Base-by-base conservation (phyloP, 2,888 invertebrate genomes). In the Caenorhabditis macrosperma region DNA sequence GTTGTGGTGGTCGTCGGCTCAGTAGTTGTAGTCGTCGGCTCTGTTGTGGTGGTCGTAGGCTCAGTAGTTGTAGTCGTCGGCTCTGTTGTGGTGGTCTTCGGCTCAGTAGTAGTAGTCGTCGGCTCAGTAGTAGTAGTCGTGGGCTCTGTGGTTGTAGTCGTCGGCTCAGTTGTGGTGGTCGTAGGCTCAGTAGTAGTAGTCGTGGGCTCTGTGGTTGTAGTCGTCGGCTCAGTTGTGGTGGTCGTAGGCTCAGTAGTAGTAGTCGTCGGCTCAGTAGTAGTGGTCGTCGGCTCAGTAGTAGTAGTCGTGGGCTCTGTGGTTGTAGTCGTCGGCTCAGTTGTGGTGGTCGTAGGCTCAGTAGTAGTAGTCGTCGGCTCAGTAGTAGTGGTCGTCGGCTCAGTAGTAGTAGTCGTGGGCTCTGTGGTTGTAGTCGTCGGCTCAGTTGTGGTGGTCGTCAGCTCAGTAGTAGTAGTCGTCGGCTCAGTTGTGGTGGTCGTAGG, bases 401-500 rank as follows among this genome's bases (percentile, higher is more conserved):
- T 66, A 10, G 67, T 67, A 7, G 55, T 66, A 0, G 64, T 38
- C 1, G 64, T 66, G 2, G 33, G 7, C 9, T 12, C 54, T 0
- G 64, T 66, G 22, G 64, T 72, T 22, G 72, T 72, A 2, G 72
- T 44, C 9, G 63, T 74, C 15, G 41, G 15, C 1, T n/a, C 50
- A 1, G 64, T 64, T 7, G 74, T 74, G 1, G 74, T 74, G 22
- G 64, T 74, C 26, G 75, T 75, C 20, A 35, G 17, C 17, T 46
- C 52, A 7, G 57, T 69, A 5, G 68, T 68, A 28, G 68, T 76
- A 12, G 61, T 61, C 12, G 68, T 76, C 0, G 69, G 52, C 22
- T 54, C 38, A 5, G 71, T 72, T 6, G 78, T 66, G 9, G 71
- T 78, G 2, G 78, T 78, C 1, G 78, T 55, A 22, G 75, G 69